Base-by-base conservation (phyloP, 2,113 vertebrate species). In the Apteryx mantelli region DNA sequence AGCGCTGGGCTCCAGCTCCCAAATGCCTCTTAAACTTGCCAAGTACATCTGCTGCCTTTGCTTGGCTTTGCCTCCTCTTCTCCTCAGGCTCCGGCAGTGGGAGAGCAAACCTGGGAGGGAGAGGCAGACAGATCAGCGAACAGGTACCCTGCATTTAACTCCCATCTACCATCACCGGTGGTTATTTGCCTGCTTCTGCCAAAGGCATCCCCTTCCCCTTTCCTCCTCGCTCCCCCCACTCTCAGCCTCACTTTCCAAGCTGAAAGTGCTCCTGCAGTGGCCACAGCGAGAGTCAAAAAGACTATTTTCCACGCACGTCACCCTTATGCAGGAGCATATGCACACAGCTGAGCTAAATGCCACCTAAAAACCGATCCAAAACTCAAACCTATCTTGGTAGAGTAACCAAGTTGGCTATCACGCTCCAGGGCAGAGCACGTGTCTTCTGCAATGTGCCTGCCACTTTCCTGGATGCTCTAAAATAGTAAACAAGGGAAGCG, bases 161-260 rank as follows among this genome's bases (percentile, higher is more conserved):
- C 56, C 8, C 2, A 0, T n/a, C 84, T 8, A 9, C 61, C 56
- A 46, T 13, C 0, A 0, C 34, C 1, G 1, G 21, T 0, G 1
- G 53, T 55, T 30, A 32, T 40, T 74, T 55, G 36, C 36, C 71
- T 19, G 25, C 38, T 74, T 74, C 50, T 74, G 36, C 71, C 26
- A 74, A 50, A 74, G 53, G 71, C 52, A 74, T 42, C 36, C 28
- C 36, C 36, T 75, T 32, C n/a, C 71, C 26, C 52, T 30, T 44
- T 34, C 18, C 18, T 32, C 40, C 25, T 36, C 18, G 13, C n/a
- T 36, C n/a, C 25, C 13, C n/a, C 20, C 24, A 22, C 32, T 24
- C 69, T 73, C 48, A 38, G 69, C 25, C 34, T 52, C n/a, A 26
- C 46, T 50, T 46, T 36, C 69, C 34, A 38, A 36, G 24, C 6